phyloP scores from a whole-genome alignment of 2,113 vertebrate genomes.

The Anas platyrhynchos region DNA sequence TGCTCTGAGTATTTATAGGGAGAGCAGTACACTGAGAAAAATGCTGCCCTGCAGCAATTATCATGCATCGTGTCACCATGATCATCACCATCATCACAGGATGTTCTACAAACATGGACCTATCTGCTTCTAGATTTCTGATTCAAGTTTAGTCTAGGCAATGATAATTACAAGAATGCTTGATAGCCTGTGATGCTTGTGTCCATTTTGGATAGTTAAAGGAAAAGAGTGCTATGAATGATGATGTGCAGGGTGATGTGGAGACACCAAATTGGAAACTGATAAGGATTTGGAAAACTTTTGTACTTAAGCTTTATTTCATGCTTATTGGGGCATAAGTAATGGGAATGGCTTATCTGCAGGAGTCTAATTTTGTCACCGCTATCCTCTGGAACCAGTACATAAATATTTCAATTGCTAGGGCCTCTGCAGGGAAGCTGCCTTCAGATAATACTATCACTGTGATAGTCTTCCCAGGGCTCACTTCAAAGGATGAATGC shows the following conservation, averaged over 20 bases:
- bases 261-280: background rate
- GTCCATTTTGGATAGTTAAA: background rate
- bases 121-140: background rate
- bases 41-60: slow-evolving; percentile 5
- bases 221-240: background rate
- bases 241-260: background rate
- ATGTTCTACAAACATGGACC: background rate
- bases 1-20: slow-evolving; percentile 27
- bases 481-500: background rate
- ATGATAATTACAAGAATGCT: background rate
- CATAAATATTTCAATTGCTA: background rate
- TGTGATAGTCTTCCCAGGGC: background rate
- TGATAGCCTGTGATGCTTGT: background rate
- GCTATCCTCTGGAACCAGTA: background rate
- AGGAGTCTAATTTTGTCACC: background rate
- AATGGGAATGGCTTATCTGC: background rate
- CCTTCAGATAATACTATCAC: background rate
- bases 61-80: background rate
- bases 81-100: background rate
- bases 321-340: background rate
- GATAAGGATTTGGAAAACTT: background rate
- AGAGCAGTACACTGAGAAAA: slow-evolving; percentile 27
- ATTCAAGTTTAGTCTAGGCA: background rate
- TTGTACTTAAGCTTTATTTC: background rate
- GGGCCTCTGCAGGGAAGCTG: background rate